Evolutionary conservation across 2,113 vertebrate species (phyloP), one percentile per base, ranked within the genome.

Genomic region (Poecilia latipinna): DNA sequence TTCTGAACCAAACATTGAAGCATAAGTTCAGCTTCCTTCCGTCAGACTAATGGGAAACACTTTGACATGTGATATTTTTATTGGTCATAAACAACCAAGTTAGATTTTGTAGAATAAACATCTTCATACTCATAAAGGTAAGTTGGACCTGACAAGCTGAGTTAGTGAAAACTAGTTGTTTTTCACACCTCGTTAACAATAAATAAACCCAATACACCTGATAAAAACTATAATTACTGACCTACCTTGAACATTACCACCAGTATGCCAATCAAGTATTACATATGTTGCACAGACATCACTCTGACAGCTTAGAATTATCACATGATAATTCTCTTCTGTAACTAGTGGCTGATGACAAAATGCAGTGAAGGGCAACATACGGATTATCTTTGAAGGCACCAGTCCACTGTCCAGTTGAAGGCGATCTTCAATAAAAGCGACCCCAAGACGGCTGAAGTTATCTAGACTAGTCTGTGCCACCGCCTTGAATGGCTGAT

Each of bases 361-460:
- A 51, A 24, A 61, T 24, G 13, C 65, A 35, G 29, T 28, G 22
- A 10, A 61, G 64, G 29, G 33, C 29, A 65, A 96, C 98, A 91
- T 90, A 99, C 98, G 98, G 68, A 96, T 89, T 48, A 99, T 99
- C 91, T 95, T 98, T 54, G 95, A 95, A 19, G 97, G 97, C 54
- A 93, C 68, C 42, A 98, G 95, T 61, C 97, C 96, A 0, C 97
- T 89, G 37, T 97, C 96, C 95, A 99, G 95, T 67, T 91, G 95
- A 22, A 99, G 95, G 26, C 97, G 95, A 72, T 97, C 95, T 89
- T 99, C 97, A 88, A 99, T 94, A 81, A 99, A 99, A 0, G 98
- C 98, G 83, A 96, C 95, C 0, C 96, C 98, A 1, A 99, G 94
- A 51, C 88, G 94, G 84, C 95, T 96, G 94, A 98, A 99, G 90